Evolutionary conservation across 2,888 invertebrate genomes (phyloP), one percentile per base, ranked within the genome.

Genomic region (Thelaira solivaga): DNA sequence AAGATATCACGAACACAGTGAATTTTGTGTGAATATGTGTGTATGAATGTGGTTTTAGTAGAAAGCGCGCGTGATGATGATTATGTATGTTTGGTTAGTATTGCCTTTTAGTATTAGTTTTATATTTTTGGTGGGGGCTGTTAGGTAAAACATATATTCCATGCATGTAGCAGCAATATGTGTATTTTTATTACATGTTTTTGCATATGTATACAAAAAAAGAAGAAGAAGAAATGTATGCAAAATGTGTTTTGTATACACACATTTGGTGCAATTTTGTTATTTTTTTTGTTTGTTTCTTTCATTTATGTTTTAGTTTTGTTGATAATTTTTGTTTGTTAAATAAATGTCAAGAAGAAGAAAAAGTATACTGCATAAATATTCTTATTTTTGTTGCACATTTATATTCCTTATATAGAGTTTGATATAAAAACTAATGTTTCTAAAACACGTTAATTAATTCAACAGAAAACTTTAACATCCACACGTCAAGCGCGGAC

Each of bases 51-150:
- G 41, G 13, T 45, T 53, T 74, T 65, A 69, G 18, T 61, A 78
- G 78, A 78, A 78, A 78, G 78, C 78, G 78, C 78, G 78, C 78
- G 78, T 78, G 78, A 74, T 78, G 73, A 69, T 62, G 41, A 20
- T 67, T 67, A 45, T 75, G 45, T 72, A 67, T 72, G 67, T 72
- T 67, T 64, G 55, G 43, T 67, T 55, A 34, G 36, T 59, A 43
- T 16, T 47, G 11, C 13, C n/a, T 36, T 10, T 45, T 34, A 57
- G 45, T 55, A 16, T 45, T 47, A 31, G 36, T 57, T 45, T 57
- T 11, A 4, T 31, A 10, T 7, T 20, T 62, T 39, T 26, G 7
- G 1, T 29, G 53, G 51, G 41, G 18, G 11, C n/a, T 22, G 57
- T 47, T 36, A 20, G 18, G 16, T 26, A 41, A 24, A 10, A 41